phyloP scores from a whole-genome alignment of 2,888 invertebrate genomes.

The Callyntrura guangdongensis region DNA sequence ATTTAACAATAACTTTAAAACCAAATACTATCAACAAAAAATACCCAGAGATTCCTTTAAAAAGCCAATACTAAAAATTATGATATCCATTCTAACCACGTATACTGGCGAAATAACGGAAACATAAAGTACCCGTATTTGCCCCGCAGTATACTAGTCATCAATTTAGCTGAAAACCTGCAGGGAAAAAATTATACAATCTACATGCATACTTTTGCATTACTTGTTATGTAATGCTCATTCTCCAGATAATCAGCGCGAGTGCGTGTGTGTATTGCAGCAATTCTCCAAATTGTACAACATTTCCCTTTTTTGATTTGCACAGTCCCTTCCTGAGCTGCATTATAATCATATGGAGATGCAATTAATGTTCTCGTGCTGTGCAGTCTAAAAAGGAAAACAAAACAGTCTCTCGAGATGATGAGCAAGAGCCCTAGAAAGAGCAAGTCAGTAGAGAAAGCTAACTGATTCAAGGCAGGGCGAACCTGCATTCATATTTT shows the following conservation, averaged over 20 bases:
- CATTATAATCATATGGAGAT: slow-evolving; percentile 72
- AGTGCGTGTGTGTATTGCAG: too few species aligned
- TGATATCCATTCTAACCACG: too few species aligned
- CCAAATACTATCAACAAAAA: background rate
- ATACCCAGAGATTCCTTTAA: background rate
- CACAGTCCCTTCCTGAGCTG: slow-evolving; percentile 13
- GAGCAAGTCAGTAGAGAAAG: background rate
- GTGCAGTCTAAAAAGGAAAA: slow-evolving; percentile 14
- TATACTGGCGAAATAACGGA: too few species aligned
- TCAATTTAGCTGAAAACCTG: background rate
- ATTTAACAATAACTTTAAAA: background rate
- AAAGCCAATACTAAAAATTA: background rate
- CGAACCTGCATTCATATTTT: background rate
- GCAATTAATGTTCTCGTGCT: slow-evolving; percentile 56
- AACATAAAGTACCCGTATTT: too few species aligned
- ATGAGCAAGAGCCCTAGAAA: background rate
- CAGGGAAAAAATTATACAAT: background rate
- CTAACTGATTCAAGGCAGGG: background rate
- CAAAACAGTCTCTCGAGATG: background rate
- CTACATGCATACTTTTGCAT: too few species aligned
- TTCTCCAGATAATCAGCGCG: too few species aligned
- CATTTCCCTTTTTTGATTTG: background rate
- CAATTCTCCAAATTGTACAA: too few species aligned
- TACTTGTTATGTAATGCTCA: too few species aligned
- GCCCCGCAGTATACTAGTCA: too few species aligned